Evolutionary conservation across 2,888 invertebrate genomes (phyloP).

Genomic region (Teleiodes luculella): DNA sequence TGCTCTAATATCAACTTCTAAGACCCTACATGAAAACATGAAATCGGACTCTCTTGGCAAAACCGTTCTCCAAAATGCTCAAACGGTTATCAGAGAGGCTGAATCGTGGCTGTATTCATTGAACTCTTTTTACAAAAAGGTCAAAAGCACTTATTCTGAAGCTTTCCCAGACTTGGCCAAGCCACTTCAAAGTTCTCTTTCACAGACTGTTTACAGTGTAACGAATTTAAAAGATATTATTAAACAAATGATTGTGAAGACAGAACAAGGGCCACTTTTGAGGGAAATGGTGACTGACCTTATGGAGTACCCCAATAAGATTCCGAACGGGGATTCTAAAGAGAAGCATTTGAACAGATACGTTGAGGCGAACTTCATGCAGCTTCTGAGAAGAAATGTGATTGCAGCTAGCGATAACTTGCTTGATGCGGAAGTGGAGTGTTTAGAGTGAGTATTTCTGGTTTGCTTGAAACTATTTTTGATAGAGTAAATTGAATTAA

Average conservation of each 20-base stretch:
- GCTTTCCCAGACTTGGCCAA: constrained; percentile 89
- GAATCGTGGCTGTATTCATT: constrained; percentile 75
- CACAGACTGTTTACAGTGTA: constrained; percentile 82
- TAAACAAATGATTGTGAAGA: constrained; percentile 59
- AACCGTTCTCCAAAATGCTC: constrained; percentile 35
- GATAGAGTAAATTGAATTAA: too few species aligned
- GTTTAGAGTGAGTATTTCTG: constrained; percentile 65
- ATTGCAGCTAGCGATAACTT: constrained; percentile 31
- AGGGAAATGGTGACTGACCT: constrained; percentile 59
- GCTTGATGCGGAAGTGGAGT: constrained; percentile 53
- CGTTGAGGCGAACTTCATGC: constrained; percentile 50
- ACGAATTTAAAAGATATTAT: constrained; percentile 76
- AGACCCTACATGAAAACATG: constrained; percentile 33
- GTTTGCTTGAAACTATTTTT: too few species aligned
- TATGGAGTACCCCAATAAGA: constrained; percentile 69
- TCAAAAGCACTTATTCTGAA: constrained; percentile 76
- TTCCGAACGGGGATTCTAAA: constrained; percentile 36
- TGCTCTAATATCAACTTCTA: constrained; percentile 40
- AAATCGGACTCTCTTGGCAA: constrained; percentile 28
- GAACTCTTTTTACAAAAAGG: constrained; percentile 74
- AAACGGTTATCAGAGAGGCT: constrained; percentile 58
- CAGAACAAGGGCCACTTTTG: constrained; percentile 47
- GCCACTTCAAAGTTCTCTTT: constrained; percentile 83
- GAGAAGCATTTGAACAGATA: constrained; percentile 68
- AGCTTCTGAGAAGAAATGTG: constrained; percentile 49